Evolutionary conservation across 1,140 invertebrate species (phyloP).

Genomic region (Plodia interpunctella): DNA sequence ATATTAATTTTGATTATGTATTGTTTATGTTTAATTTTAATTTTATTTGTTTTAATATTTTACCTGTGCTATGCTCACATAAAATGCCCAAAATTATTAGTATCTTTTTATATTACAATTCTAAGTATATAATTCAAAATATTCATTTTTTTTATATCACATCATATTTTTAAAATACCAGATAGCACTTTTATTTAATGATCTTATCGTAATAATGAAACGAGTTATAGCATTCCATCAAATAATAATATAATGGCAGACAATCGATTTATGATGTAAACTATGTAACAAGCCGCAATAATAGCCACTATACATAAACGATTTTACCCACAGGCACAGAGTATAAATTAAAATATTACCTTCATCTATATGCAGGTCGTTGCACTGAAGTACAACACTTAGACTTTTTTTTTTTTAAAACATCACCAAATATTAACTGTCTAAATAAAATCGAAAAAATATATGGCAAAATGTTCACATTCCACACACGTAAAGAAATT

Average conservation of each 20-base stretch:
- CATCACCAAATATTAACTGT: neutral
- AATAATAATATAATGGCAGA: neutral
- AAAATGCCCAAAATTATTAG: too few relatives aligned
- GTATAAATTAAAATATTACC: constrained; percentile 2
- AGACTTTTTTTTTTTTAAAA: neutral
- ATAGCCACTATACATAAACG: neutral
- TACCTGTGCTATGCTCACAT: too few relatives aligned
- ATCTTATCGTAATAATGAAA: neutral
- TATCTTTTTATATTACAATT: too few relatives aligned
- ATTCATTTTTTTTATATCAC: too few relatives aligned
- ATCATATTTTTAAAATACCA: neutral
- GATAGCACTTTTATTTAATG: neutral
- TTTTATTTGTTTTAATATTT: too few relatives aligned
- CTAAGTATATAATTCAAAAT: too few relatives aligned
- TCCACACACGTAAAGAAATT: neutral
- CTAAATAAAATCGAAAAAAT: neutral
- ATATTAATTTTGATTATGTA: too few relatives aligned
- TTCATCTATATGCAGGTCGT: constrained; percentile 4
- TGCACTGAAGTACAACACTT: neutral
- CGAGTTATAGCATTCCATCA: neutral
- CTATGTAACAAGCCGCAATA: neutral
- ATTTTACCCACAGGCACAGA: neutral
- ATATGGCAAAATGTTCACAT: neutral
- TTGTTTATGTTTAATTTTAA: too few relatives aligned
- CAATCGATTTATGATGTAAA: neutral